phyloP scores from a whole-genome alignment of 2,113 vertebrate genomes.

The Halcyon senegalensis region DNA sequence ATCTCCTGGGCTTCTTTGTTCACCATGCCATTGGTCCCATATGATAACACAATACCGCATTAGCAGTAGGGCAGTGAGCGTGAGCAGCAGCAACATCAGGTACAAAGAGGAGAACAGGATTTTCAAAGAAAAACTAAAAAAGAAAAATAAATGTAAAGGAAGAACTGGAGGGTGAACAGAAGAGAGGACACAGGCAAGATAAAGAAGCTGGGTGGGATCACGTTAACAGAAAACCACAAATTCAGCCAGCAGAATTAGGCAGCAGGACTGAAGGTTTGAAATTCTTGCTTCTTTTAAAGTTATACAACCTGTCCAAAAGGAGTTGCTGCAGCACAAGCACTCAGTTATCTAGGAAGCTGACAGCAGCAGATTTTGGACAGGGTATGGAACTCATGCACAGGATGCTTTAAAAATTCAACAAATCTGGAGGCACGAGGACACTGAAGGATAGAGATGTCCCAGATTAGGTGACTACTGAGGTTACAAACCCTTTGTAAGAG shows the following conservation, averaged over 20 bases:
- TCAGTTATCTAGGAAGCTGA: background rate
- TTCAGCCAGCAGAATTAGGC: background rate
- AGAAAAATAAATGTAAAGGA: background rate
- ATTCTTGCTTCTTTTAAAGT: background rate
- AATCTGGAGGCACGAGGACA: background rate
- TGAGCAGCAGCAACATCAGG: background rate
- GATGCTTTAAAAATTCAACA: slow-evolving; percentile 16
- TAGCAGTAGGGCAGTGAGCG: background rate
- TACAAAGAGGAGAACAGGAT: background rate
- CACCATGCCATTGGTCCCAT: background rate
- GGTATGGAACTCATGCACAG: background rate
- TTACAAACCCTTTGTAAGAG: background rate
- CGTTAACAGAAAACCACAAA: background rate
- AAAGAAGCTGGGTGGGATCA: background rate
- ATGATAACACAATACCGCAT: background rate
- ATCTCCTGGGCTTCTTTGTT: background rate
- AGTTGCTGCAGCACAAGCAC: background rate
- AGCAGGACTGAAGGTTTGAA: background rate
- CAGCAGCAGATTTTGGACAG: background rate
- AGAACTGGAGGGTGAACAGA: background rate
- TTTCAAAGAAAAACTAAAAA: background rate
- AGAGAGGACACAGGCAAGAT: background rate
- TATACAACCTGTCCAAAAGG: background rate
- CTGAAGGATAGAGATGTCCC: background rate
- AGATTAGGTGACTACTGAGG: background rate